These are phyloP conservation scores for Loris lydekkerianus DNA, from an alignment of 2,797 vertebrate genomes.

Conservation along the genomic window DNA sequence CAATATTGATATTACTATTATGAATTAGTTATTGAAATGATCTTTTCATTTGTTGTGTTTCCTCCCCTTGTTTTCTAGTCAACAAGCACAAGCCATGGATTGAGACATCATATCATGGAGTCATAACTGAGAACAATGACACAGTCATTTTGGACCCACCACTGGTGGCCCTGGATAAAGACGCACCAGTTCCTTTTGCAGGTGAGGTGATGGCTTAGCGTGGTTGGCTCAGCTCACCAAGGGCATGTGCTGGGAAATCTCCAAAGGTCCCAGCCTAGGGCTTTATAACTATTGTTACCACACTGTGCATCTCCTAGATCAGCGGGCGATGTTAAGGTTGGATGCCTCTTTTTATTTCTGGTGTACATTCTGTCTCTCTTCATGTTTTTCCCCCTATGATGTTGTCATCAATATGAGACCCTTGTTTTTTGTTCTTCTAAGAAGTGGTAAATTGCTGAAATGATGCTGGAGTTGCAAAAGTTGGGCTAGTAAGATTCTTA, in stretches of 20 bases:
- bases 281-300: not conserved
- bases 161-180: slow-evolving; percentile 97
- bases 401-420: not conserved
- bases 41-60: not conserved
- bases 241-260: not conserved
- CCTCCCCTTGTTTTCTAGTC: slow-evolving; percentile 89
- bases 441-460: not conserved
- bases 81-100: slow-evolving; percentile 99
- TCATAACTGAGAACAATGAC: slow-evolving; percentile 97
- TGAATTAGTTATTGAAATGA: not conserved
- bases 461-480: not conserved
- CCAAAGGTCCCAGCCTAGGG: not conserved
- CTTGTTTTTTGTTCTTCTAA: not conserved
- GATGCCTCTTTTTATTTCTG: not conserved
- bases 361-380: not conserved
- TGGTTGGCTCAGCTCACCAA: not conserved
- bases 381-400: not conserved
- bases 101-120: slow-evolving; percentile 97
- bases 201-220: slow-evolving; percentile 88
- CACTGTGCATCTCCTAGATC: not conserved
- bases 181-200: slow-evolving; percentile 97
- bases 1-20: not conserved
- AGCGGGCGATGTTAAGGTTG: not conserved
- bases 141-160: slow-evolving; percentile 97
- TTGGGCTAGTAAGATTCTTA: not conserved